Base-by-base conservation (phyloP, 2,888 invertebrate genomes). In the Gymnoscelis rufifasciata region DNA sequence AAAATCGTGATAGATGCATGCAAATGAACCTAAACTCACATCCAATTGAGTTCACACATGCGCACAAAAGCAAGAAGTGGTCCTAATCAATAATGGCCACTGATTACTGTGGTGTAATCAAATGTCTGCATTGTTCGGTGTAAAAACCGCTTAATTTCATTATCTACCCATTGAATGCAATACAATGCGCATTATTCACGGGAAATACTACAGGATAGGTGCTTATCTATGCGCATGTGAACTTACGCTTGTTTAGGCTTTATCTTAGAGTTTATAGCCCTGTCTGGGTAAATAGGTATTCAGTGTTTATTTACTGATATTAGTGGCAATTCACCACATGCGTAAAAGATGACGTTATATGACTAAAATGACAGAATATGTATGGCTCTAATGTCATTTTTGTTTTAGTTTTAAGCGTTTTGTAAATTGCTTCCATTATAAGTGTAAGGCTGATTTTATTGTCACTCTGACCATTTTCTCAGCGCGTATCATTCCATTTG, bases 171-270 rank as follows among this genome's bases (percentile, higher is more conserved):
- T 77, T 80, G 71, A 69, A 64, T 64, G 59, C 60, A 57, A 61
- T 70, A 79, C 79, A 80, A 80, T 79, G 71, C 64, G 62, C 72
- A 74, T 78, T 78, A 74, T 78, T 59, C 51, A 40, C 43, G 47
- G 28, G 35, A 7, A 51, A 47, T 45, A 49, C 45, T 56, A 53
- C 51, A 45, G 51, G 43, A 50, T 55, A 55, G 57, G 47, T 42
- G 51, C 28, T 43, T 46, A 54, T 51, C 39, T 44, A 47, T 43
- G 41, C 48, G 27, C 40, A 41, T 51, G 47, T 43, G 40, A 51
- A 44, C 47, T 43, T 42, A 49, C 37, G 38, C 45, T 42, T 46
- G 37, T 42, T 26, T 15, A 42, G 42, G 33, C 42, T 43, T 35
- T 28, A 38, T 29, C 27, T 29, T 24, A 42, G 33, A 19, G 5